phyloP scores from a whole-genome alignment of 2,888 invertebrate genomes.

The Rotaria magnacalcarata region DNA sequence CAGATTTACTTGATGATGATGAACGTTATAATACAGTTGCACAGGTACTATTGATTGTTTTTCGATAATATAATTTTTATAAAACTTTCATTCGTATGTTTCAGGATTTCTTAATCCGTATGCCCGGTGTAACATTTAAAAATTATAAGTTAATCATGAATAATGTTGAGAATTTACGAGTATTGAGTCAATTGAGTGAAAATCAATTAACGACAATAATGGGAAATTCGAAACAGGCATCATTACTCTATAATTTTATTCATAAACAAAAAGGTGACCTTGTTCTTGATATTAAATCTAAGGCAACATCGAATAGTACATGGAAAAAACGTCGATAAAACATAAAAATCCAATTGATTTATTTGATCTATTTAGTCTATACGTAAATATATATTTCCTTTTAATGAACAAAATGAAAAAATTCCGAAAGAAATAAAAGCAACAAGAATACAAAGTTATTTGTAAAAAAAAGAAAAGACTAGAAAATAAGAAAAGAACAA shows the following conservation, averaged over 20 bases:
- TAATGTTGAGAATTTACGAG: constrained; percentile 68
- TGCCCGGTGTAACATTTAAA: constrained; percentile 82
- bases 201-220: constrained; percentile 70
- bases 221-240: constrained; percentile 63
- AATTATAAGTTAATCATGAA: constrained; percentile 75
- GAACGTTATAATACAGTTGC: constrained; percentile 41
- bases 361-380: not conserved
- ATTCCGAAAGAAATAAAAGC: constrained; percentile 1
- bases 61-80: not conserved
- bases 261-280: constrained; percentile 50
- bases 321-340: not conserved
- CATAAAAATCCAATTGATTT: not conserved
- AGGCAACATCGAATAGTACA: not conserved
- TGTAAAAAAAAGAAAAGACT: not conserved
- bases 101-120: constrained; percentile 72
- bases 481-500: not conserved
- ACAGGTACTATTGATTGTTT: not conserved
- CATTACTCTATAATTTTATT: constrained; percentile 56
- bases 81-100: constrained; percentile 1
- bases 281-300: constrained; percentile 30
- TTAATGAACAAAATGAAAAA: not conserved
- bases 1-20: constrained; percentile 55
- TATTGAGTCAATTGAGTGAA: constrained; percentile 61
- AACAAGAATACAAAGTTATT: not conserved
- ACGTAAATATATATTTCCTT: not conserved